These are phyloP conservation scores for Rhabdomys dilectus DNA, from an alignment of 2,113 vertebrate genomes.

Conservation along the genomic window DNA sequence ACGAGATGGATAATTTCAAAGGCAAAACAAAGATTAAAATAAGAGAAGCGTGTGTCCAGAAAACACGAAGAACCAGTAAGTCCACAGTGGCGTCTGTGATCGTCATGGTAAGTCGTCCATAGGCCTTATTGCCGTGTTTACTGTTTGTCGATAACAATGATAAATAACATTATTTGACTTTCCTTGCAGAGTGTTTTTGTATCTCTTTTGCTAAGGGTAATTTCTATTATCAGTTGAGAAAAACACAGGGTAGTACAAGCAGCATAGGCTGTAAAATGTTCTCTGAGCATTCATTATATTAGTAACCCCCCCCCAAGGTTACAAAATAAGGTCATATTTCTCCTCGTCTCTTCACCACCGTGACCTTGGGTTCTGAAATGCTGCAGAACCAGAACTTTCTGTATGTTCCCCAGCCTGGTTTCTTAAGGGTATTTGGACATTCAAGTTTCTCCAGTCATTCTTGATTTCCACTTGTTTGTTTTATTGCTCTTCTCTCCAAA, in stretches of 20 bases:
- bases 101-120: constrained; percentile 25
- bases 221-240: constrained; percentile 61
- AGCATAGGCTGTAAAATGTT: not conserved
- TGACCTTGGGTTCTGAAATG: not conserved
- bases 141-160: constrained; percentile 66
- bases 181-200: constrained; percentile 68
- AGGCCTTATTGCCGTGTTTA: not conserved
- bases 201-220: constrained; percentile 63
- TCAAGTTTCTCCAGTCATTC: not conserved
- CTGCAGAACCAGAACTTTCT: constrained; percentile 28
- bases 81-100: constrained; percentile 10
- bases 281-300: not conserved
- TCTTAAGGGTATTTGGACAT: not conserved
- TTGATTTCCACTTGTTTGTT: not conserved
- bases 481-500: constrained; percentile 8
- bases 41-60: constrained; percentile 44
- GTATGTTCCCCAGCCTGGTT: not conserved
- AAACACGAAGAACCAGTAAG: constrained; percentile 56
- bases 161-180: constrained; percentile 71
- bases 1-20: constrained; percentile 59
- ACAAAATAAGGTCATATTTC: constrained; percentile 59
- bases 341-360: not conserved
- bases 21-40: constrained; percentile 70
- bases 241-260: constrained; percentile 55
- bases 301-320: constrained; percentile 27